Conservation (phyloP, 2,113 vertebrate species). For the Rallus limicola region DNA sequence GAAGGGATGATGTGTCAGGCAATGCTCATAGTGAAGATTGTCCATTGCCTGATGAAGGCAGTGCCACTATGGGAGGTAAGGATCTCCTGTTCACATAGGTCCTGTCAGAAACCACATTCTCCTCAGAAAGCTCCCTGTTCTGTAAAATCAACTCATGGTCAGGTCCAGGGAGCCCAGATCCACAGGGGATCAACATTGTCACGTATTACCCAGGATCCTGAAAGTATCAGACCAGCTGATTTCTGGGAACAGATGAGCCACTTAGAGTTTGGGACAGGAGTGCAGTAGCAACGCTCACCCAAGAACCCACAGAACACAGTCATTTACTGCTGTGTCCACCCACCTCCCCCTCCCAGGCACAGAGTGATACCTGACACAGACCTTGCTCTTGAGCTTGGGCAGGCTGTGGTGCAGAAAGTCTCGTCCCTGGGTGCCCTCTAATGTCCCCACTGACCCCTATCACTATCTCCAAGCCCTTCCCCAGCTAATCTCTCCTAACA, state of each 20-base stretch:
- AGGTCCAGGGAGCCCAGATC: background rate
- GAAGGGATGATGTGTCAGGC: background rate
- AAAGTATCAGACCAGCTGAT: background rate
- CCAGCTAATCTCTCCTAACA: slow-evolving; percentile 50
- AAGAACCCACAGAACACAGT: background rate
- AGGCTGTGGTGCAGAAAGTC: background rate
- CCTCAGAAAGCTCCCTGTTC: background rate
- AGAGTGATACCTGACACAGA: background rate
- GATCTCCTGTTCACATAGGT: background rate
- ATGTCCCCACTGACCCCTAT: slow-evolving; percentile 49
- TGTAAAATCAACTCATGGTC: background rate
- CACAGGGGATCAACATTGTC: background rate
- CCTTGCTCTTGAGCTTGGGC: background rate
- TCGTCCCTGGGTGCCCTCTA: background rate
- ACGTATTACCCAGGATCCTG: background rate
- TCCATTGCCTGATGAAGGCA: background rate
- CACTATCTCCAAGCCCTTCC: background rate
- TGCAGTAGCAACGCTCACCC: rapidly evolving
- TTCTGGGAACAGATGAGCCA: background rate
- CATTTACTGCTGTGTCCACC: background rate
- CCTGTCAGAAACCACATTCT: background rate
- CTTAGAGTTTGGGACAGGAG: background rate
- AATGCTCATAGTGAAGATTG: background rate
- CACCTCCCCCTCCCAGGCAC: background rate
- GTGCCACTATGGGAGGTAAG: background rate